A percentile compares a stretch with the other conserved stretches of the same genome.
These are phyloP conservation scores for Meghimatium bilineatum DNA, from an alignment of 2,888 invertebrate genomes.

Conservation along the genomic window DNA sequence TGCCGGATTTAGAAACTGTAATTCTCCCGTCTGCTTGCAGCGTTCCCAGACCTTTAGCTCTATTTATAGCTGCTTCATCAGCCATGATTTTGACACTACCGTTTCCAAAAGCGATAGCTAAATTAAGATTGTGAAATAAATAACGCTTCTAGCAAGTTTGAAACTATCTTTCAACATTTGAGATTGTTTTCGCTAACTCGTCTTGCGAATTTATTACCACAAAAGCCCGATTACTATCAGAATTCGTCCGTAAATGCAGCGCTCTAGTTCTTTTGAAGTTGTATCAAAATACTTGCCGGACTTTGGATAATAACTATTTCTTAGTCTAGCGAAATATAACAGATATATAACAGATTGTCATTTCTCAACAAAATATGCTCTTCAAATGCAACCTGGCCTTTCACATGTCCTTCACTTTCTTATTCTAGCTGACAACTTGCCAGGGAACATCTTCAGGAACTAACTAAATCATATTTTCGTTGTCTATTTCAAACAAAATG, in stretches of 20 bases:
- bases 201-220: background rate
- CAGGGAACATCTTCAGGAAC: background rate
- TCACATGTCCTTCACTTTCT: background rate
- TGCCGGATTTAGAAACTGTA: background rate
- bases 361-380: background rate
- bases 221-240: too few relatives aligned
- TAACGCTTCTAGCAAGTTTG: background rate
- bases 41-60: background rate
- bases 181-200: background rate
- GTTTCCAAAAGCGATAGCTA: background rate
- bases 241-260: too few relatives aligned
- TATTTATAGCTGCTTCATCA: background rate
- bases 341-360: background rate
- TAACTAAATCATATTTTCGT: background rate
- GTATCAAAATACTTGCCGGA: slow-evolving; percentile 20
- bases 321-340: background rate
- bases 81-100: background rate
- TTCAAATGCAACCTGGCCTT: background rate
- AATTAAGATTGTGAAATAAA: background rate
- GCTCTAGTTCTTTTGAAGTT: background rate
- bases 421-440: background rate
- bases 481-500: too few relatives aligned
- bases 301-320: slow-evolving; percentile 6
- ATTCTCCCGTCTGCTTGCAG: background rate
- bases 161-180: background rate